Base-by-base conservation (phyloP, 2,888 invertebrate species). In the Drosophila pseudotakahashii region DNA sequence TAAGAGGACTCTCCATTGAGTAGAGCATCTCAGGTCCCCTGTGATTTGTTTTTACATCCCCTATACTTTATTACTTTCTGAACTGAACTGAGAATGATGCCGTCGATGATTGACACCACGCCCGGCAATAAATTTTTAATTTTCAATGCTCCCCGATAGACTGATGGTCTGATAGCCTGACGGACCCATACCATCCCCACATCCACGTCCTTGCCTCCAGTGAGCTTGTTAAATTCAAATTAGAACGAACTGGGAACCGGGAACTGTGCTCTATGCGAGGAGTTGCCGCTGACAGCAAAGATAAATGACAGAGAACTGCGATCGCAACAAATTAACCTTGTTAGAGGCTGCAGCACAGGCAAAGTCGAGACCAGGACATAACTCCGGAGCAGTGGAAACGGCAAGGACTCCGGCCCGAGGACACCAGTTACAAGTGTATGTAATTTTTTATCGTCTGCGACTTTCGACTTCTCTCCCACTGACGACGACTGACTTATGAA, bases 271-370 rank as follows among this genome's bases (percentile, higher is more conserved):
- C 75, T 75, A 70, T 74, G 78, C 37, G 54, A 66, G 64, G 75
- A 80, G 62, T 77, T 76, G 82, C 72, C 73, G 79, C 80, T 87
- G 89, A 88, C 85, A 78, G 82, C 75, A 69, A 82, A 89, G 91
- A 90, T 90, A 91, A 91, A 90, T 91, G 91, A 88, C 88, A 80
- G 73, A 76, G 88, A 66, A 79, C 76, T 87, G 63, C 83, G 83
- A 84, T 84, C 89, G 83, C 89, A 87, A 89, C 89, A 91, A 91
- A 91, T 91, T 91, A 91, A 91, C 92, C 91, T 91, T 90, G 91
- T 91, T 91, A 91, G 88, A 66, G 76, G 67, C 54, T 45, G 67
- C 52, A 55, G 55, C 44, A 36, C 55, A 54, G 67, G 50, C 55
- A 23, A 37, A 67, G 62, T 57, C 57, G 39, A 16, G 36, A 52